Percentiles rank a stretch among this genome's conserved stretches.
Evolutionary conservation across 2,113 vertebrate genomes (phyloP).

Genomic region (Otolemur garnettii): DNA sequence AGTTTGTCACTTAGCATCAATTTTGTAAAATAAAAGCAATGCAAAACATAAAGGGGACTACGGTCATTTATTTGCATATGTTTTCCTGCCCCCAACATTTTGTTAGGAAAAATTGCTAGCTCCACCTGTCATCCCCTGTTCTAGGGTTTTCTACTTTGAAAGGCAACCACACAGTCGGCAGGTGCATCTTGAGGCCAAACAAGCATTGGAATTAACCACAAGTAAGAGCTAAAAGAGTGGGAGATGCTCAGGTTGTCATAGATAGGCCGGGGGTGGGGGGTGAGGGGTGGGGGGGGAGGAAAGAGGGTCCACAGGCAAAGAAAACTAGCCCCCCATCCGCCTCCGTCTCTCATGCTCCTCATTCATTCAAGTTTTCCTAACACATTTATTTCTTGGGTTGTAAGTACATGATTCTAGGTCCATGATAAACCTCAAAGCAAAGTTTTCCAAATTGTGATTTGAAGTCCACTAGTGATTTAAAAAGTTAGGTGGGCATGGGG

Average conservation of each 20-base stretch:
- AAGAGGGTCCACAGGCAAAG: not conserved
- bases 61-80: not conserved
- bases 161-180: not conserved
- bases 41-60: not conserved
- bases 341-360: not conserved
- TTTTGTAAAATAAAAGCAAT: not conserved
- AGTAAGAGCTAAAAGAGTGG: not conserved
- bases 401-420: not conserved
- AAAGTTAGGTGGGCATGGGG: not conserved
- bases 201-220: not conserved
- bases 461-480: not conserved
- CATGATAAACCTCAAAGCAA: not conserved
- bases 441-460: not conserved
- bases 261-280: not conserved
- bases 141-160: not conserved
- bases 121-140: not conserved
- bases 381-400: not conserved
- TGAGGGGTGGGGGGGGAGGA: accelerated
- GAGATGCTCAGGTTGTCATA: not conserved
- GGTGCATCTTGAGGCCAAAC: not conserved
- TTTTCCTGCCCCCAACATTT: not conserved
- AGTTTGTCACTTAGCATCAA: not conserved
- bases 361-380: not conserved
- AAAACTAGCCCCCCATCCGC: accelerated
- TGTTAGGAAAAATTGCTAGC: not conserved